Evolutionary conservation across 2,113 vertebrate species (phyloP), one percentile per base, ranked within the genome.

Genomic region (Vireo altiloquus): DNA sequence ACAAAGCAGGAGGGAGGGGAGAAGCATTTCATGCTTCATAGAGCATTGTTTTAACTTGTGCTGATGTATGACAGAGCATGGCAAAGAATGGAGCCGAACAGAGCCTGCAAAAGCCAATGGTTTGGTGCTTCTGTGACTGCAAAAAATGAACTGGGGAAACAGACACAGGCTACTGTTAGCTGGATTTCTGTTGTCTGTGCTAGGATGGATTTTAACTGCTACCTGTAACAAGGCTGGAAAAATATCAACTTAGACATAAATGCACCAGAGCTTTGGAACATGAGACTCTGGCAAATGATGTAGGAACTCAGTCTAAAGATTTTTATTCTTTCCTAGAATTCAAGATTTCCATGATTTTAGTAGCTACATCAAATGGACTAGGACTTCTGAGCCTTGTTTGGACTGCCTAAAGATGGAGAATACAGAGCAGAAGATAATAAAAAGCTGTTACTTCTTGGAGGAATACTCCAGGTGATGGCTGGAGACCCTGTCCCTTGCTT

Each of bases 241-340:
- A 98, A 98, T 7, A 97, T 98, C 94, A 98, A 95, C 56, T 98
- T 98, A 42, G 98, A 98, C 28, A 95, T 99, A 88, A 99, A 98
- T 6, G 97, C 98, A 64, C 97, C 98, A 96, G 98, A 99, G 96
- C 98, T 98, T 95, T 99, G 98, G 98, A 98, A 97, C 71, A 97
- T 95, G 49, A 98, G 98, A 40, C 97, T 99, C 60, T 98, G 98
- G 98, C 98, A 99, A 95, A 97, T 1, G 97, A 98, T 5, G 96
- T 98, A 39, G 98, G 98, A 37, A 89, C 92, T 60, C 98, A 98
- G 33, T 98, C 98, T 84, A 99, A 99, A 82, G 98, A 97, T 44
- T 98, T 98, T 4, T 98, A 99, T 25, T 98, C 98, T 33, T 96
- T 99, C 87, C 82, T 99, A 24, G 98, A 98, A 87, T 97, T 99